Base-by-base conservation (phyloP, 2,888 invertebrate genomes). In the Saturnia pavonia region DNA sequence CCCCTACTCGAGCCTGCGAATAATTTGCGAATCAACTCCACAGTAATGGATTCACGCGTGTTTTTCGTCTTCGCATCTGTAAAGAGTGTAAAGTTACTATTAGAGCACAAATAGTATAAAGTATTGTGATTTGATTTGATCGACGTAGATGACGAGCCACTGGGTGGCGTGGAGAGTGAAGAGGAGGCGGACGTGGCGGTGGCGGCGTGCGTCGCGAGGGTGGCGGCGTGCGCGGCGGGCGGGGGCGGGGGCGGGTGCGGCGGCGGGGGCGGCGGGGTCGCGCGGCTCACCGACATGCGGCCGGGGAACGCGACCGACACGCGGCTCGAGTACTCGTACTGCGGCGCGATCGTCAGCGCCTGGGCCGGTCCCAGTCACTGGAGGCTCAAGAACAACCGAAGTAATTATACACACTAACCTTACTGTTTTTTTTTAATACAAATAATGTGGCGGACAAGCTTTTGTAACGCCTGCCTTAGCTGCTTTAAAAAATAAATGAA, bases 281-380 rank as follows among this genome's bases (percentile, higher is more conserved):
- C 84, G 75, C 82, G 83, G 1, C 92, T 96, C 69, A 90, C 94
- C 2, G 95, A 96, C 87, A 91, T 95, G 86, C 91, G 95, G 22
- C 96, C 96, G 1, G 85, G 85, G 42, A 92, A 88, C 72, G 87
- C 93, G 67, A 80, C 77, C 22, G 94, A 91, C 79, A 86, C 94
- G 51, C 91, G 90, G 19, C 93, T 96, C 65, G 97, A 97, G 87
- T 97, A 97, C 89, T 96, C 96, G 0, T 97, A 96, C 90, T 90
- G 94, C 84, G 88, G 87, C 19, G 94, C 95, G 86, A 94, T 94
- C 85, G 95, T 85, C 82, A 85, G 87, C 75, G 93, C 96, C 76
- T 98, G 97, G 97, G 97, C 97, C 34, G 98, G 98, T 0, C 97
- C 98, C 45, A 93, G 95, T 66, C 97, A 98, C 88, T 98, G 98